phyloP scores from a whole-genome alignment of 2,888 invertebrate genomes.

The Zele albiditarsus region DNA sequence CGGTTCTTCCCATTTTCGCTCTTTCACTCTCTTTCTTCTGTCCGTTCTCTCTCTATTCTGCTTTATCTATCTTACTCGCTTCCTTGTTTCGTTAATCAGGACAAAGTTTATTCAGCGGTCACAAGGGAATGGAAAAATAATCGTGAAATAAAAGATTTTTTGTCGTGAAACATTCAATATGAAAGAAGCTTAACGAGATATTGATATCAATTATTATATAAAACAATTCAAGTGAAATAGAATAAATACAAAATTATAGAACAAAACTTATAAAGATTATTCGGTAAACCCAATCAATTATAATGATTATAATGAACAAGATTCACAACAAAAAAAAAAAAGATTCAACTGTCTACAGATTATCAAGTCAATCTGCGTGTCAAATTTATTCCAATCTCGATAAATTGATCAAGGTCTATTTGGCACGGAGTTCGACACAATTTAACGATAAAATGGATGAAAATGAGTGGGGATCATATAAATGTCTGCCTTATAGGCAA shows the following conservation, averaged over 20 bases:
- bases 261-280: too few species aligned
- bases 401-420: neutral
- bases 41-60: constrained; percentile 16
- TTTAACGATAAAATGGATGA: neutral
- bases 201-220: neutral
- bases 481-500: neutral
- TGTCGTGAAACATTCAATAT: too few species aligned
- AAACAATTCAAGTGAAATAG: neutral
- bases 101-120: constrained; percentile 27
- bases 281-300: too few species aligned
- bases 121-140: neutral
- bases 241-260: too few species aligned
- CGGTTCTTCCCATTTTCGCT: constrained; percentile 16
- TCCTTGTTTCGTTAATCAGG: constrained; percentile 23
- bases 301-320: too few species aligned
- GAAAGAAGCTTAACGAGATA: neutral
- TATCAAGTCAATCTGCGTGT: too few species aligned
- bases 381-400: too few species aligned
- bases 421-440: neutral
- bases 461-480: neutral
- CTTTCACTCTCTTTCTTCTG: constrained; percentile 10
- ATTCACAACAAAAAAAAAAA: too few species aligned
- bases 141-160: neutral
- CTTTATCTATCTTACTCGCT: constrained; percentile 12
- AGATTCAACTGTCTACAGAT: too few species aligned